Evolutionary conservation across 2,113 vertebrate species (phyloP).

Genomic region (Lota lota): DNA sequence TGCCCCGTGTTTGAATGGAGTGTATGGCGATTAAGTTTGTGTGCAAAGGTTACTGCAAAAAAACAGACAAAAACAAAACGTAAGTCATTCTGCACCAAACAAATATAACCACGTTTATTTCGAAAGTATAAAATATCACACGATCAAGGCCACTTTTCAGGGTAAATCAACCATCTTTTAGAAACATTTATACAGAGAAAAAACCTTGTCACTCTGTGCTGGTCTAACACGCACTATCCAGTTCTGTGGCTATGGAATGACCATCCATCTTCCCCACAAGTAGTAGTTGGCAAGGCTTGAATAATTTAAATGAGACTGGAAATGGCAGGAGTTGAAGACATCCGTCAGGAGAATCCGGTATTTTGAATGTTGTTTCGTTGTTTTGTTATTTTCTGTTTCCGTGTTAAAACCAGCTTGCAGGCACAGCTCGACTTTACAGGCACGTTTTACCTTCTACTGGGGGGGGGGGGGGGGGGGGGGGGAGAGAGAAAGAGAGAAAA

Average conservation of each 20-base stretch:
- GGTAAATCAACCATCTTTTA: slow-evolving; percentile 71
- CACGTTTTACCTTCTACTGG: slow-evolving; percentile 73
- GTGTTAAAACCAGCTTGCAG: slow-evolving; percentile 68
- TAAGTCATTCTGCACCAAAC: slow-evolving; percentile 65
- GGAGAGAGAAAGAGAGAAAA: slow-evolving; percentile 14
- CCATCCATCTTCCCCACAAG: slow-evolving; percentile 70
- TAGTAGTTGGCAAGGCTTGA: slow-evolving; percentile 68
- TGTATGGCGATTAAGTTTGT: not conserved
- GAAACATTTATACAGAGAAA: slow-evolving; percentile 72
- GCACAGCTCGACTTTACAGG: slow-evolving; percentile 77
- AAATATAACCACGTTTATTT: slow-evolving; percentile 84
- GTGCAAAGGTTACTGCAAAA: not conserved
- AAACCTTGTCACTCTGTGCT: slow-evolving; percentile 58
- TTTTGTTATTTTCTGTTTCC: slow-evolving; percentile 31
- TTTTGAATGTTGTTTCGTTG: slow-evolving; percentile 43
- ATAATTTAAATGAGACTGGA: slow-evolving; percentile 71
- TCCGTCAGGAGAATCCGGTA: slow-evolving; percentile 64
- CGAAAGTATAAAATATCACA: slow-evolving; percentile 84
- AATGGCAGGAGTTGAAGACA: slow-evolving; percentile 71
- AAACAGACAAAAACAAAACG: not conserved
- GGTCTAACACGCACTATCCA: slow-evolving; percentile 61
- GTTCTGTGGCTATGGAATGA: slow-evolving; percentile 67
- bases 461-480: slow-evolving; percentile 47
- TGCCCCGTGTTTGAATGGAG: not conserved
- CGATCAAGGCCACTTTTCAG: slow-evolving; percentile 81